These are phyloP conservation scores for Oedothorax gibbosus DNA, from an alignment of 1,140 invertebrate species.

Conservation along the genomic window DNA sequence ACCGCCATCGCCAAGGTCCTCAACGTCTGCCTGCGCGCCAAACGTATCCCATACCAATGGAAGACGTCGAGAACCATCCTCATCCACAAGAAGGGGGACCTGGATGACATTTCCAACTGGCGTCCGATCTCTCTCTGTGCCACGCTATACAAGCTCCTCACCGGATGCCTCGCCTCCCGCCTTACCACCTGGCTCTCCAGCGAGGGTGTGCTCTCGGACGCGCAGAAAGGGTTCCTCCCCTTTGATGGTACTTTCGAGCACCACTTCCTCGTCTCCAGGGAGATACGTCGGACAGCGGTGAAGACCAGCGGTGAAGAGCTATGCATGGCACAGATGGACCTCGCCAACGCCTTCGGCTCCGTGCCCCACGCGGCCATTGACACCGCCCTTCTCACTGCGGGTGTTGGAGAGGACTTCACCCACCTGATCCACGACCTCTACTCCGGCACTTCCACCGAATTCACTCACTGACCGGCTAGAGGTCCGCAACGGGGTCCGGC, in stretches of 20 bases:
- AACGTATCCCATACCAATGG: not conserved
- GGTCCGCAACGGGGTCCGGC: too few relatives aligned
- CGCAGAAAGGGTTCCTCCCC: not conserved
- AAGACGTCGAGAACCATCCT: not conserved
- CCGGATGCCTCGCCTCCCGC: not conserved
- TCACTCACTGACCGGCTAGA: too few relatives aligned
- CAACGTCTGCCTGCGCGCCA: too few relatives aligned
- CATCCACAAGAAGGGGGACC: not conserved
- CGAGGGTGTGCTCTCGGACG: not conserved
- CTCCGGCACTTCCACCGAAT: too few relatives aligned
- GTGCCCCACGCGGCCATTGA: not conserved
- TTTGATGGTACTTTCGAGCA: not conserved
- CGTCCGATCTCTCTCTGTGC: not conserved
- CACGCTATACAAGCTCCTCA: too few relatives aligned
- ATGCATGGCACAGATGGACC: not conserved
- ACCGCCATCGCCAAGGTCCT: too few relatives aligned
- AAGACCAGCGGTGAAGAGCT: not conserved
- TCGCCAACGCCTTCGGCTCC: not conserved
- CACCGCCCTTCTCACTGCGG: not conserved
- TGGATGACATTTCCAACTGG: not conserved
- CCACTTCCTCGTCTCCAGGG: not conserved
- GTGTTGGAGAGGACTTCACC: not conserved
- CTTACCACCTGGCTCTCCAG: not conserved
- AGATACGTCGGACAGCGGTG: not conserved
- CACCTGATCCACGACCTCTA: too few relatives aligned